A percentile compares a stretch with the other conserved stretches of the same genome.
phyloP scores from a whole-genome alignment of 2,797 vertebrate species.

The Alca torda region DNA sequence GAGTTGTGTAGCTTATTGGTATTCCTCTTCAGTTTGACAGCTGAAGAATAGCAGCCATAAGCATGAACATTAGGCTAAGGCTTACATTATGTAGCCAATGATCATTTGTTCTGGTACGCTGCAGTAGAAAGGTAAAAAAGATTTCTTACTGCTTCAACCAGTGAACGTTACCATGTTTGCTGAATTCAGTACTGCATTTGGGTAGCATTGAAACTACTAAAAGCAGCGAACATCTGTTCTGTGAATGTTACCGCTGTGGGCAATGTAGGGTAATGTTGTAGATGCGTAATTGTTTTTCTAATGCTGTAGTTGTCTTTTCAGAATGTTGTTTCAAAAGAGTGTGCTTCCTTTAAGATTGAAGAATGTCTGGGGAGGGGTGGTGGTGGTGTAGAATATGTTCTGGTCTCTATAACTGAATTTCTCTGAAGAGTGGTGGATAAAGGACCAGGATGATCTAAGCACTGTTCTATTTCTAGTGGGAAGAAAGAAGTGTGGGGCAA shows the following conservation, averaged over 20 bases:
- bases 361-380: background rate
- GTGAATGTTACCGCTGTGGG: background rate
- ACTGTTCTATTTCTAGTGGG: background rate
- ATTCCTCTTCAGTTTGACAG: conserved; percentile 23
- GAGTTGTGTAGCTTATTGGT: background rate
- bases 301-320: background rate
- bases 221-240: background rate
- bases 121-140: background rate
- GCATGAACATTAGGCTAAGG: background rate
- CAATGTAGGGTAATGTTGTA: background rate
- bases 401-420: background rate
- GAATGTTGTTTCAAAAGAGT: background rate
- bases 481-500: background rate
- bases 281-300: background rate
- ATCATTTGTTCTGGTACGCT: background rate
- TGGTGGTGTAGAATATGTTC: background rate
- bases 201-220: background rate
- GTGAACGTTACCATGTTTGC: background rate
- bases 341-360: background rate
- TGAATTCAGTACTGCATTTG: background rate
- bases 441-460: background rate
- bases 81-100: background rate
- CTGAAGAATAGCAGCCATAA: background rate
- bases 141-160: background rate
- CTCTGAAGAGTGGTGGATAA: background rate